A percentile compares a stretch with the other conserved stretches of the same genome.
Conservation (phyloP, 2,888 invertebrate genomes). For the Aquatica leii region DNA sequence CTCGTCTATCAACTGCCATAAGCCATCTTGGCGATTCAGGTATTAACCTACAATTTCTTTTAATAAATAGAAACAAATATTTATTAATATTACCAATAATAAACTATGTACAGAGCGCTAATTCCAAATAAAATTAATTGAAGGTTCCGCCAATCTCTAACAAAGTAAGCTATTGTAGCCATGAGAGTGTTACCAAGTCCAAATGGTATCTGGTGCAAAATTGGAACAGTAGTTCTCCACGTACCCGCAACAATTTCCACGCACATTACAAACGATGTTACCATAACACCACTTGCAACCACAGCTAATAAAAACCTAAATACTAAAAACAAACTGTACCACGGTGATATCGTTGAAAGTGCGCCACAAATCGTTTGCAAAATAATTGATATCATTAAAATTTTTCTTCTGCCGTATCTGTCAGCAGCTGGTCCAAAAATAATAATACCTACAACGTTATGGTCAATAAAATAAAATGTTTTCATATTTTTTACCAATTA, state of each 20-base stretch:
- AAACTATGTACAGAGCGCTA: conserved; percentile 62
- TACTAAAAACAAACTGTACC: conserved; percentile 64
- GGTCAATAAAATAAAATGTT: too few species aligned
- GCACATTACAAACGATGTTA: conserved; percentile 72
- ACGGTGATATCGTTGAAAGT: conserved; percentile 64
- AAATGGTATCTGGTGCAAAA: conserved; percentile 70
- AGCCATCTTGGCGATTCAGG: conserved; percentile 73
- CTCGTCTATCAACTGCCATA: conserved; percentile 63
- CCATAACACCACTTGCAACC: conserved; percentile 70
- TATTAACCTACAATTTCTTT: conserved; percentile 62
- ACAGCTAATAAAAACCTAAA: conserved; percentile 67
- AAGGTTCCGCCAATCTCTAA: conserved; percentile 70
- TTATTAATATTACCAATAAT: conserved; percentile 64
- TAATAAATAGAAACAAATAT: too few species aligned
- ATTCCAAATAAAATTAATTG: conserved; percentile 65
- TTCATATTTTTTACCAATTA: conserved; percentile 61
- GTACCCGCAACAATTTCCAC: conserved; percentile 71
- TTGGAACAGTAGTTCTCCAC: conserved; percentile 68
- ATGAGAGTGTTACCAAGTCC: conserved; percentile 68
- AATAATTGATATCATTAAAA: conserved; percentile 66
- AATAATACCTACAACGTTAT: conserved; percentile 60
- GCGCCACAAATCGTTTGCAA: conserved; percentile 65
- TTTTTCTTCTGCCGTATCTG: conserved; percentile 67
- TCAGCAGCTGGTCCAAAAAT: conserved; percentile 69
- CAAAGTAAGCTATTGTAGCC: conserved; percentile 66